Base-by-base conservation (phyloP, 2,888 invertebrate genomes). In the Trilocha varians region DNA sequence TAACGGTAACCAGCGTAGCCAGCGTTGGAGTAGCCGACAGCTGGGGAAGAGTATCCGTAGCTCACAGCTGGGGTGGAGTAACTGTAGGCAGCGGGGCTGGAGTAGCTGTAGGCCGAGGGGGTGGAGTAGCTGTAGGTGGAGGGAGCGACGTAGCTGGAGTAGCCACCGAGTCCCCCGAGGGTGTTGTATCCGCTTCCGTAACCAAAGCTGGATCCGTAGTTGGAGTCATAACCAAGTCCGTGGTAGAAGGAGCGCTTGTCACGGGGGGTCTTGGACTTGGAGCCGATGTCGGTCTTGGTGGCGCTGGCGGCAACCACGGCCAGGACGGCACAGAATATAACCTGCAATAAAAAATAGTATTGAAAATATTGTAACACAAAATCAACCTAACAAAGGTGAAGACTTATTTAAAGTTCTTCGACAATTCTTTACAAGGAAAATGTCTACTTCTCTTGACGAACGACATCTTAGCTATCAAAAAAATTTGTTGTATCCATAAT, bases 201-300 rank as follows among this genome's bases (percentile, higher is more conserved):
- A 14, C 44, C 44, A 5, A 38, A 32, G 38, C 46, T 45, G 45
- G 42, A 44, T 13, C 40, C 34, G 13, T 16, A 37, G 38, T 32
- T 40, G 11, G 41, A 13, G 15, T 36, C 42, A 15, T 40, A 42
- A 11, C 52, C 53, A 13, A 52, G 53, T 14, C 57, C 60, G 42
- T 46, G 41, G 34, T 62, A 49, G 46, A 58, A 57, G 42, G 65
- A 66, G 37, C 74, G 69, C 57, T 73, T 74, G 32, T 53, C 55
- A 3, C 70, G 71, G 3, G 47, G 47, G 13, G 61, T 51, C 40
- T 59, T 53, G 39, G 45, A n/a, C n/a, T n/a, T n/a, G n/a, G n/a
- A n/a, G n/a, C n/a, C n/a, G n/a, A n/a, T 47, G 11, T 59, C 61
- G 38, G 49, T 47, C 5, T 57, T 40, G 5, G 63, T 64, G 32